Conservation (phyloP, 2,888 invertebrate species). For the Erebia aethiops region DNA sequence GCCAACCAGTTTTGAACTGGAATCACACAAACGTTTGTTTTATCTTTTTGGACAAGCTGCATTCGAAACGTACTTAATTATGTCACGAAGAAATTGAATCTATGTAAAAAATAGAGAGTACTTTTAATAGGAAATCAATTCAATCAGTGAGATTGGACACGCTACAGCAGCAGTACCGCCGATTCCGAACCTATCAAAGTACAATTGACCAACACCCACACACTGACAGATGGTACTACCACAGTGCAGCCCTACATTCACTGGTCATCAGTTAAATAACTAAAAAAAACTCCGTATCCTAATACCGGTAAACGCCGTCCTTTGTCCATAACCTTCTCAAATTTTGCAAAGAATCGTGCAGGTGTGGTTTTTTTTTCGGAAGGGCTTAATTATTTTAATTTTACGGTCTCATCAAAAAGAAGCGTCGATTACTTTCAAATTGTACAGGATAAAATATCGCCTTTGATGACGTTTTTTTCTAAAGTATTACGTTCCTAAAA, state of each 20-base stretch:
- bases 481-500: constrained; percentile 47
- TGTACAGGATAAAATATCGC: constrained; percentile 45
- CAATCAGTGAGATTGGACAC: constrained; percentile 71
- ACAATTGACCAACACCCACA: not conserved
- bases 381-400: constrained; percentile 69
- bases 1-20: too few relatives aligned
- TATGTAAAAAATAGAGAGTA: constrained; percentile 50
- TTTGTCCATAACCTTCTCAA: constrained; percentile 75
- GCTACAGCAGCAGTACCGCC: constrained; percentile 57
- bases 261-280: not conserved
- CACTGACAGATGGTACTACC: not conserved
- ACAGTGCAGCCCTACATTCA: not conserved
- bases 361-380: constrained; percentile 49
- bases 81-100: constrained; percentile 67
- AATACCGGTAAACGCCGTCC: constrained; percentile 37
- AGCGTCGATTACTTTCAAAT: constrained; percentile 74
- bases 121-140: constrained; percentile 73
- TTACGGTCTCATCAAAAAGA: constrained; percentile 61
- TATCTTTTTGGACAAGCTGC: constrained; percentile 22
- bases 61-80: constrained; percentile 58
- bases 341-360: constrained; percentile 67
- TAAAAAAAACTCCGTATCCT: not conserved
- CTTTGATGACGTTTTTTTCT: constrained; percentile 34
- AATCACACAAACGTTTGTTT: constrained; percentile 12
- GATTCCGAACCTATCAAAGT: constrained; percentile 12